Evolutionary conservation across 2,113 vertebrate genomes (phyloP).

Genomic region (Leucopternis melanops): DNA sequence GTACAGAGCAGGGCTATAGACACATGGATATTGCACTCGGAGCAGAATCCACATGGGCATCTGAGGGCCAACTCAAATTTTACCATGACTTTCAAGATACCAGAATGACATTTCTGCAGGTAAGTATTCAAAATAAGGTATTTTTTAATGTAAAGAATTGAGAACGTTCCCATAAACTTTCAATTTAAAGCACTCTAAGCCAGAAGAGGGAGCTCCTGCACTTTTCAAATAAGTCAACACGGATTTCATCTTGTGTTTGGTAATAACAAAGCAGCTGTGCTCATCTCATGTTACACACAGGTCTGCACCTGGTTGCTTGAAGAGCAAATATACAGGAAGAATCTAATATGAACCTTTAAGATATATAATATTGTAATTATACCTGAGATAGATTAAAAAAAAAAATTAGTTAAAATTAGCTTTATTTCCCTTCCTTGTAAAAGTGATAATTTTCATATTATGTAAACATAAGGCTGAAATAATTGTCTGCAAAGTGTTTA

Average conservation of each 20-base stretch:
- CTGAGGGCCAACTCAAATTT: not conserved
- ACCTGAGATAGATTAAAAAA: not conserved
- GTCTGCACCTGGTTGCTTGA: not conserved
- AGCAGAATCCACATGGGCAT: not conserved
- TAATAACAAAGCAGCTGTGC: not conserved
- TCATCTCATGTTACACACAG: not conserved
- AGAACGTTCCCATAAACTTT: not conserved
- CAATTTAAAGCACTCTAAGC: not conserved
- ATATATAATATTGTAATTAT: not conserved
- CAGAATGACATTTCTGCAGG: not conserved
- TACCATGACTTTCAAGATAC: not conserved
- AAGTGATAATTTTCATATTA: not conserved
- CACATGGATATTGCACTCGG: accelerated
- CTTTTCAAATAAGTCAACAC: not conserved
- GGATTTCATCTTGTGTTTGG: not conserved
- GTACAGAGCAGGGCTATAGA: not conserved
- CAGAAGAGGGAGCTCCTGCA: conserved; percentile 60
- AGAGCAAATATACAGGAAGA: not conserved
- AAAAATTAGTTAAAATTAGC: accelerated
- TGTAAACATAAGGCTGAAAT: not conserved
- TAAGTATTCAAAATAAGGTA: not conserved
- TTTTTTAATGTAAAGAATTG: not conserved
- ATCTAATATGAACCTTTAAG: not conserved
- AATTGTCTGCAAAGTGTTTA: not conserved
- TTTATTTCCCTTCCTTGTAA: not conserved